phyloP scores from a whole-genome alignment of 2,888 invertebrate genomes.

The Stenichneumon culpator region DNA sequence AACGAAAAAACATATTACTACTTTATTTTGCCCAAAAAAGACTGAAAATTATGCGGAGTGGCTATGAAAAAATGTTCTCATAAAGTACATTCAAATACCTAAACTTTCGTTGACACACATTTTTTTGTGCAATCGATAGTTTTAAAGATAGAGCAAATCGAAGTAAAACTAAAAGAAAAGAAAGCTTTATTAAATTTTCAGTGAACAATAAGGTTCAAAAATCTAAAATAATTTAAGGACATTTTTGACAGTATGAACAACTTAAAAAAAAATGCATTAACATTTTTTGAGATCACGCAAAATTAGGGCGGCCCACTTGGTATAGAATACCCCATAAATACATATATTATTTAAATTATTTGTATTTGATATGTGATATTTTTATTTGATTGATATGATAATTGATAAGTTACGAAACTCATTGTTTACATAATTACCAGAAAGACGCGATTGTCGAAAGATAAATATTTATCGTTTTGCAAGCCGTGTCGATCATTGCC shows the following conservation, averaged over 20 bases:
- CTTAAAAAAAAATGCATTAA: too few relatives aligned
- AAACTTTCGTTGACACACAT: background rate
- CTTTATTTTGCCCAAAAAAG: constrained; percentile 3
- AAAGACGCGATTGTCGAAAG: too few relatives aligned
- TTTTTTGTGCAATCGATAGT: background rate
- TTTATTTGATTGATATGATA: too few relatives aligned
- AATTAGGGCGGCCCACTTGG: background rate
- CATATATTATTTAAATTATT: too few relatives aligned
- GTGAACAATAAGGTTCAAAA: background rate
- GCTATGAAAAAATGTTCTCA: constrained; percentile 3
- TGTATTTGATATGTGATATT: too few relatives aligned
- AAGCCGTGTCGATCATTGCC: too few relatives aligned
- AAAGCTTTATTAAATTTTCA: background rate
- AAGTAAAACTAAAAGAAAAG: background rate
- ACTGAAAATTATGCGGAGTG: background rate
- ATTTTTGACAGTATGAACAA: too few relatives aligned
- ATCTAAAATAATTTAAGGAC: background rate
- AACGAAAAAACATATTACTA: background rate
- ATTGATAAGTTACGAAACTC: too few relatives aligned
- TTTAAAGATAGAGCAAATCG: background rate
- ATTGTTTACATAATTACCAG: too few relatives aligned
- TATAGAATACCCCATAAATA: background rate
- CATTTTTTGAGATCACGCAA: background rate
- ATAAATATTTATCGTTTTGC: too few relatives aligned
- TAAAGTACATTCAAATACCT: background rate